These are phyloP conservation scores for Cepphus grylle DNA, from an alignment of 2,113 vertebrate species.

Conservation along the genomic window DNA sequence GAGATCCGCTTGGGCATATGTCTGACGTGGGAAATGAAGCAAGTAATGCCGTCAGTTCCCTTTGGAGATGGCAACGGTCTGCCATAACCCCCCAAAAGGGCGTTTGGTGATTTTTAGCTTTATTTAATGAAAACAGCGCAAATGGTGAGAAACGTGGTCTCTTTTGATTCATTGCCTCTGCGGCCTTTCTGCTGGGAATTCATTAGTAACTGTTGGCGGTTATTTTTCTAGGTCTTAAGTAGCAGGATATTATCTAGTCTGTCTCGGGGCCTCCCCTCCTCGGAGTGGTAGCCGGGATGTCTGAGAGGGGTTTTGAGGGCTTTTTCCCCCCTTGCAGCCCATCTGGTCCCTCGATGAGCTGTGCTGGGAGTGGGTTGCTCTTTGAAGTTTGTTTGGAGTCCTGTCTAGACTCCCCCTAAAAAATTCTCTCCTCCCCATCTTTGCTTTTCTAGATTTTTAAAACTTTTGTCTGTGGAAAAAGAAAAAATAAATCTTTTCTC, in stretches of 20 bases:
- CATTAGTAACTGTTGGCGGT: background rate
- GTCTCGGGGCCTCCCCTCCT: background rate
- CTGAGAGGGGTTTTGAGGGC: background rate
- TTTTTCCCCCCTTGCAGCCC: background rate
- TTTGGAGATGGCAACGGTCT: background rate
- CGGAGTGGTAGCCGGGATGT: background rate
- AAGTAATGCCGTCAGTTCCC: accelerated
- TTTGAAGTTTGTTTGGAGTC: constrained; percentile 57
- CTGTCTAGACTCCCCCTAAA: constrained; percentile 28
- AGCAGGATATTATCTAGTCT: constrained; percentile 34
- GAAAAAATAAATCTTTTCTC: background rate
- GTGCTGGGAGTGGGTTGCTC: background rate
- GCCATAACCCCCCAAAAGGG: background rate
- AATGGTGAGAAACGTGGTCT: background rate
- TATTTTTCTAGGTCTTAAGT: background rate
- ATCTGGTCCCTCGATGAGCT: constrained; percentile 12
- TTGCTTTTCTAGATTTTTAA: background rate
- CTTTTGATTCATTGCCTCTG: background rate
- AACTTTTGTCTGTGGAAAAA: background rate
- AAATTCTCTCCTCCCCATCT: background rate
- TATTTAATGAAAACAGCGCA: background rate
- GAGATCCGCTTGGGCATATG: background rate
- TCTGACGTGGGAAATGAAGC: accelerated
- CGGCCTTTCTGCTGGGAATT: constrained; percentile 5
- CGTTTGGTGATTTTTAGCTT: background rate